phyloP scores from a whole-genome alignment of 1,140 invertebrate species.

The Drosophila lowei region DNA sequence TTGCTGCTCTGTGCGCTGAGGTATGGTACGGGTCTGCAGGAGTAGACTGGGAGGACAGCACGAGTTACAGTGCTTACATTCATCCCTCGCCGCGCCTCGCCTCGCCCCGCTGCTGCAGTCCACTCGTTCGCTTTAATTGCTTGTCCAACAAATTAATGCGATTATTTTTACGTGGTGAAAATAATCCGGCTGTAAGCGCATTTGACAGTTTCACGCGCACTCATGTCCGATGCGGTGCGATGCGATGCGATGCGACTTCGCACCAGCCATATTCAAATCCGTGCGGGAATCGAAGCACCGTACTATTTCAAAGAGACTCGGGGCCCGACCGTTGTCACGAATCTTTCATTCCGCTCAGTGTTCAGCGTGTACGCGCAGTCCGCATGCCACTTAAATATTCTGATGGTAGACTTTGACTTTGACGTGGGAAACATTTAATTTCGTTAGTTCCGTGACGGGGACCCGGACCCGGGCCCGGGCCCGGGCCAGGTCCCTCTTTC shows the following conservation, averaged over 20 bases:
- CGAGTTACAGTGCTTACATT: too few relatives aligned
- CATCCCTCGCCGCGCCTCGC: neutral
- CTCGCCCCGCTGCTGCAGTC: conserved; percentile 9
- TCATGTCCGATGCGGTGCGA: conserved; percentile 19
- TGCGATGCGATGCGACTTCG: conserved; percentile 23
- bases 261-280: conserved; percentile 25
- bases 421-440: conserved; percentile 32
- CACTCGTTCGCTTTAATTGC: conserved; percentile 53
- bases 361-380: conserved; percentile 4
- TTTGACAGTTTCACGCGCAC: conserved; percentile 62
- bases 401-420: conserved; percentile 19
- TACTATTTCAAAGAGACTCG: neutral
- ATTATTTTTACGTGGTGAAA: conserved; percentile 67
- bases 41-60: too few relatives aligned
- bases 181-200: conserved; percentile 60
- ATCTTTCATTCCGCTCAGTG: conserved; percentile 8
- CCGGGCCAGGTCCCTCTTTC: neutral
- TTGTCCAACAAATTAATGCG: conserved; percentile 67
- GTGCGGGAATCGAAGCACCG: neutral
- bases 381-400: conserved; percentile 28
- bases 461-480: neutral
- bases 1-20: neutral
- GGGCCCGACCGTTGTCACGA: neutral
- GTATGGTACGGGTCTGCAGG: neutral
- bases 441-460: neutral